A percentile compares a stretch with the other conserved stretches of the same genome.
Evolutionary conservation across 2,888 invertebrate species (phyloP).

Genomic region (Aspidapion aeneum): DNA sequence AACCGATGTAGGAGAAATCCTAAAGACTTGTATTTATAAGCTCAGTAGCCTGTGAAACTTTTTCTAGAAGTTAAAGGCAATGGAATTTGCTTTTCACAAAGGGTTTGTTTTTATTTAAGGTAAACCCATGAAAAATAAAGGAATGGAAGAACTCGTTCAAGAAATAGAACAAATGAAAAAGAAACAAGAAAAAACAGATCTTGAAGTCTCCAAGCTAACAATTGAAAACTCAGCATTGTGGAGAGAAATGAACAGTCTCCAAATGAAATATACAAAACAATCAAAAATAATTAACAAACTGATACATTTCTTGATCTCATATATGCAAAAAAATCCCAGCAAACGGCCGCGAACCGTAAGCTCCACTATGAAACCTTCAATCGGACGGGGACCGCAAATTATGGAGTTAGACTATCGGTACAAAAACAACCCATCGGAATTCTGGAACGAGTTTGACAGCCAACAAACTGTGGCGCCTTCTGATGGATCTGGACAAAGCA

Average conservation of each 20-base stretch:
- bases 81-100: no score
- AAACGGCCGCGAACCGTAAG: conserved; percentile 27
- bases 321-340: conserved; percentile 30
- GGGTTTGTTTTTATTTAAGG: no score
- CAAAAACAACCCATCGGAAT: conserved; percentile 22
- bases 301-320: conserved; percentile 35
- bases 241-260: conserved; percentile 32
- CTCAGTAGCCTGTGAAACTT: no score
- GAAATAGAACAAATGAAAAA: conserved; percentile 29
- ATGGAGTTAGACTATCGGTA: conserved; percentile 28
- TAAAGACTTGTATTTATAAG: no score
- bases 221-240: conserved; percentile 35
- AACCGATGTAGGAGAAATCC: no score
- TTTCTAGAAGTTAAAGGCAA: no score
- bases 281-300: conserved; percentile 36
- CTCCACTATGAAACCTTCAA: conserved; percentile 17
- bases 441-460: conserved; percentile 23
- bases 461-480: neutral
- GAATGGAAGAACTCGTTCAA: conserved; percentile 21
- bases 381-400: conserved; percentile 28
- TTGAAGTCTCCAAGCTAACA: conserved; percentile 29
- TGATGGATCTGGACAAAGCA: conserved; percentile 15
- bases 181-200: conserved; percentile 29
- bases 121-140: no score
- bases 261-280: conserved; percentile 33